These are phyloP conservation scores for Drosophila nigricruria DNA, from an alignment of 2,888 invertebrate genomes.

Conservation along the genomic window DNA sequence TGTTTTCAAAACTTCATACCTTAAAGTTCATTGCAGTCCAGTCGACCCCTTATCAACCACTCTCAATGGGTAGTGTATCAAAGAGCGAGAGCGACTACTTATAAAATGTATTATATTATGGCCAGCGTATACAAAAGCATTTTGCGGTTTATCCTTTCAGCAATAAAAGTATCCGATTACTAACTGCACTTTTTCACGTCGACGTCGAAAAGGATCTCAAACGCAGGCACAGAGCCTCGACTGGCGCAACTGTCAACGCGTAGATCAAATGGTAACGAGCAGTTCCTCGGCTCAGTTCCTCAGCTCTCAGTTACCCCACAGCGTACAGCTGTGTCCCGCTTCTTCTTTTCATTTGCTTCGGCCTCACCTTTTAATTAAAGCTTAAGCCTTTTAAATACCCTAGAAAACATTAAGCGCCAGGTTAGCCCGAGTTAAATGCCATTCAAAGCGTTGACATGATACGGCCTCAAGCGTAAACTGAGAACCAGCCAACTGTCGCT, in stretches of 20 bases:
- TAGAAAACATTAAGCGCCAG: slow-evolving; percentile 46
- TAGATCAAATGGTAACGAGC: slow-evolving; percentile 70
- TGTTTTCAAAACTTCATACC: background rate
- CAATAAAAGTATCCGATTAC: slow-evolving; percentile 85
- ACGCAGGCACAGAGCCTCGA: background rate
- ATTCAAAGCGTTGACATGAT: slow-evolving; percentile 72
- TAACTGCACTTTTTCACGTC: slow-evolving; percentile 80
- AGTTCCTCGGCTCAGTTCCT: slow-evolving; percentile 11
- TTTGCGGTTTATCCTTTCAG: slow-evolving; percentile 84
- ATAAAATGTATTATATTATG: slow-evolving; percentile 71
- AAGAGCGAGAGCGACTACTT: slow-evolving; percentile 19
- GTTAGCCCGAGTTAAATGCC: slow-evolving; percentile 69
- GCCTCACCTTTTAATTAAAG: slow-evolving; percentile 69
- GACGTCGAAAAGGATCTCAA: slow-evolving; percentile 15
- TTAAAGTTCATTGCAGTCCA: background rate
- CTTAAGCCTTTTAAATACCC: slow-evolving; percentile 69
- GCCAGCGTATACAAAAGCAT: slow-evolving; percentile 67
- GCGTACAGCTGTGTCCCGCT: slow-evolving; percentile 63
- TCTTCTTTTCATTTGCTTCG: slow-evolving; percentile 21
- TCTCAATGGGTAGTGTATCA: background rate
- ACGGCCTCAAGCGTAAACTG: slow-evolving; percentile 48
- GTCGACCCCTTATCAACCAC: background rate
- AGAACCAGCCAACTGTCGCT: slow-evolving; percentile 37
- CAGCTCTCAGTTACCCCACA: slow-evolving; percentile 11
- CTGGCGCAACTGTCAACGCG: slow-evolving; percentile 54